Base-by-base conservation (phyloP, 2,113 vertebrate species). In the Syngnathus scovelli region DNA sequence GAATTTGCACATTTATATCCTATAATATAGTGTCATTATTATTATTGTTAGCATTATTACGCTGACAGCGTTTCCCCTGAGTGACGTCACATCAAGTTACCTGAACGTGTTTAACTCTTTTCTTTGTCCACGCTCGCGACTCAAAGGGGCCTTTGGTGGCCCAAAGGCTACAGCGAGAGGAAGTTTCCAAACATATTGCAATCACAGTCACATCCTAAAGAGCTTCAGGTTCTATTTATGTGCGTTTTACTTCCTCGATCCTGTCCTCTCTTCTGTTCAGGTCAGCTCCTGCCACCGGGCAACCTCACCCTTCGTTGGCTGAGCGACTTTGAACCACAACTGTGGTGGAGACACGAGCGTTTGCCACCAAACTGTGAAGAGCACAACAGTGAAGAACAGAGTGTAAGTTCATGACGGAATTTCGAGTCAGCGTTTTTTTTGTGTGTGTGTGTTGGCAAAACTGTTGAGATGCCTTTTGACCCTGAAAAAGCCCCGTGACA, bases 301-400 rank as follows among this genome's bases (percentile, higher is more conserved):
- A 61, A 61, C 38, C 43, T 62, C n/a, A 62, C 60, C 39, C 38
- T 62, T 23, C n/a, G 21, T 10, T 62, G 60, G 60, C 39, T n/a
- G 38, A 62, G 60, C n/a, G 39, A 62, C 60, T 62, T 62, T 43
- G n/a, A 62, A 5, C 38, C n/a, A 1, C 38, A 62, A 12, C 10
- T 62, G 11, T 41, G 60, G 38, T 62, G 60, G 60, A 5, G 39
- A 13, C 39, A 44, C n/a, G 5, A 44, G 39, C 39, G 1, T 23
- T 23, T 62, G n/a, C 38, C 60, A 11, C 12, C 39, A 23, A 23
- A 10, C n/a, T 62, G 60, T 19, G 9, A 15, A 1, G 39, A 62
- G n/a, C 13, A 43, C 3, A 21, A 43, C 60, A 21, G 38, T 13
- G 2, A 12, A 6, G n/a, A 7, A 12, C n/a, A 23, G 39, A 41